These are phyloP conservation scores for Gallinago paraguaiae DNA, from an alignment of 2,113 vertebrate species.

Conservation along the genomic window DNA sequence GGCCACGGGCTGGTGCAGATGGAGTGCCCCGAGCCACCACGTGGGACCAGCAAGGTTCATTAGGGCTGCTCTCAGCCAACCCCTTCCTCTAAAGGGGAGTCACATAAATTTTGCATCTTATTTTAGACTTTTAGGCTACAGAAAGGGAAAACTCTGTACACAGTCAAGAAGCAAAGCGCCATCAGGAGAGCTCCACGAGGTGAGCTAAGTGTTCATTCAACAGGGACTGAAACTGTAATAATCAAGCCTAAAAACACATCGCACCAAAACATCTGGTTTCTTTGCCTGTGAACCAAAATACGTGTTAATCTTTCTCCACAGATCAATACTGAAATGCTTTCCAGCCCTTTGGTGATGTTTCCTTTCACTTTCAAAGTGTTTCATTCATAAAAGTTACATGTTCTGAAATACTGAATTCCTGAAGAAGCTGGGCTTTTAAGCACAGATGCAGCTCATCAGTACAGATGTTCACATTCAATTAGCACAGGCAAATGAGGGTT, in stretches of 20 bases:
- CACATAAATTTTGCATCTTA: not conserved
- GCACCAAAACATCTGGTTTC: not conserved
- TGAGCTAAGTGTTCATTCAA: no score
- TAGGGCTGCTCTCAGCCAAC: not conserved
- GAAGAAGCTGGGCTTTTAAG: not conserved
- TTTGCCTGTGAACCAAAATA: not conserved
- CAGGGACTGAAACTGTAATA: not conserved
- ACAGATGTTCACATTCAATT: not conserved
- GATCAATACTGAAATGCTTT: not conserved
- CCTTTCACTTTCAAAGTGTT: not conserved
- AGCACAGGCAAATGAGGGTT: not conserved
- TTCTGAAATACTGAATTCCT: not conserved
- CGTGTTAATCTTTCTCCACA: not conserved
- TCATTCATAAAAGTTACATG: not conserved
- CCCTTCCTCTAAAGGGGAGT: not conserved
- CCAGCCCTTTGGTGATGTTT: not conserved
- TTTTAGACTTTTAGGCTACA: not conserved
- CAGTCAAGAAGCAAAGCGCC: not conserved
- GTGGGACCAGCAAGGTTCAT: fast-evolving
- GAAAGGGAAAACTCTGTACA: not conserved
- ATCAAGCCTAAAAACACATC: not conserved
- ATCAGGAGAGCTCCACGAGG: not conserved
- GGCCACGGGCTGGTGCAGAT: fast-evolving
- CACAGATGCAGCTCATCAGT: not conserved
- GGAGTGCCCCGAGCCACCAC: not conserved